These are phyloP conservation scores for Pedicia rivosa DNA, from an alignment of 2,888 invertebrate species.

Conservation along the genomic window DNA sequence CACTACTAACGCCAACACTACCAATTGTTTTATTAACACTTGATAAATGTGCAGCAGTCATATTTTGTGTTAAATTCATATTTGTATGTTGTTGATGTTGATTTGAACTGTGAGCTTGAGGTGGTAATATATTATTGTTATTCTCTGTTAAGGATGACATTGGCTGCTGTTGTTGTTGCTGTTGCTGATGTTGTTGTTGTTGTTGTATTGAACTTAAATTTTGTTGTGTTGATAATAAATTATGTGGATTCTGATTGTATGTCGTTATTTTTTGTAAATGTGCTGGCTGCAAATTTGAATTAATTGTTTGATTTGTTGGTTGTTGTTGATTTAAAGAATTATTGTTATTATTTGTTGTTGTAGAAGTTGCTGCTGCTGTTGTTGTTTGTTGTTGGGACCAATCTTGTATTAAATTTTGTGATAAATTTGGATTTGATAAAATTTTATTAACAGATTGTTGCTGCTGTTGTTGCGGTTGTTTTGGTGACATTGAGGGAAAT, in stretches of 20 bases:
- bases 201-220: neutral
- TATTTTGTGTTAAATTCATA: neutral
- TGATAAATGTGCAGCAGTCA: neutral
- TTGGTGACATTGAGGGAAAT: slow-evolving; percentile 27
- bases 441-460: slow-evolving; percentile 29
- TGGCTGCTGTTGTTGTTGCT: neutral
- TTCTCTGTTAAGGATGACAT: neutral
- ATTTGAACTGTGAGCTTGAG: neutral
- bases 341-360: slow-evolving; percentile 2
- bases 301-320: slow-evolving; percentile 12
- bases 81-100: neutral
- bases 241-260: no score
- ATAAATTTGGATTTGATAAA: no score
- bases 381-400: neutral
- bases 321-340: slow-evolving; percentile 19
- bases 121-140: slow-evolving; percentile 1
- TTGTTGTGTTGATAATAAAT: slow-evolving; percentile 1
- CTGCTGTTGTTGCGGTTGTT: slow-evolving; percentile 21
- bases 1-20: no score
- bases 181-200: no score
- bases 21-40: neutral
- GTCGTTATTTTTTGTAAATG: no score
- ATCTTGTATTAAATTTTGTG: slow-evolving; percentile 20
- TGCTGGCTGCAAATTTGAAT: no score
- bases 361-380: slow-evolving; percentile 5